A percentile compares a stretch with the other conserved stretches of the same genome.
Conservation (phyloP, 2,113 vertebrate species). For the Solenodon paradoxus region DNA sequence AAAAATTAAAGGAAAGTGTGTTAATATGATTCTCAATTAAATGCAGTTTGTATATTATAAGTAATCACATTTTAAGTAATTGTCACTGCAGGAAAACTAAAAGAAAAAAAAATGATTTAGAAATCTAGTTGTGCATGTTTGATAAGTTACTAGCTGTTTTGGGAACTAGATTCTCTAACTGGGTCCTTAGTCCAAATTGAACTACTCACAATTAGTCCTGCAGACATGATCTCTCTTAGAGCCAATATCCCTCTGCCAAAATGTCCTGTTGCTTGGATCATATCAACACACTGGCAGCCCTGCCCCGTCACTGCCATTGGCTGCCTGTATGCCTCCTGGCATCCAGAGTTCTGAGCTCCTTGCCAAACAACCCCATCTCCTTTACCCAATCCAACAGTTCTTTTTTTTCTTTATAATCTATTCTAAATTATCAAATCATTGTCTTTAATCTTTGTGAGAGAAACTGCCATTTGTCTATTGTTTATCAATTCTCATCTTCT, state of each 20-base stretch:
- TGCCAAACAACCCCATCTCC: not conserved
- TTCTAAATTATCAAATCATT: not conserved
- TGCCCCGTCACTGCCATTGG: not conserved
- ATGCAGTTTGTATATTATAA: no score
- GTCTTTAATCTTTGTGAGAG: not conserved
- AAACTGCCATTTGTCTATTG: not conserved
- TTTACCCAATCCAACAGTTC: fast-evolving
- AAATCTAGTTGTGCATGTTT: not conserved
- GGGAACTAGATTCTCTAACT: not conserved
- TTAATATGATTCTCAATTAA: not conserved
- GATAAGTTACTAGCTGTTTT: not conserved
- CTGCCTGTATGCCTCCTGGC: not conserved
- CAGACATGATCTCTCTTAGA: not conserved
- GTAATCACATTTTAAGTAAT: not conserved
- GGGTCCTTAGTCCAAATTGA: not conserved
- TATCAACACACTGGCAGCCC: not conserved
- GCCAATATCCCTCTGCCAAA: not conserved
- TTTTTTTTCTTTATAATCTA: not conserved
- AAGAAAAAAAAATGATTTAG: not conserved
- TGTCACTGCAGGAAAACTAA: not conserved
- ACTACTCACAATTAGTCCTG: not conserved
- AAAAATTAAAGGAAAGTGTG: not conserved
- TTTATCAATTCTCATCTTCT: not conserved
- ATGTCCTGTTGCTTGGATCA: not conserved
- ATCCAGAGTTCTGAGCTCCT: not conserved